phyloP scores from a whole-genome alignment of 2,888 invertebrate genomes.

The Geophilus truncorum region DNA sequence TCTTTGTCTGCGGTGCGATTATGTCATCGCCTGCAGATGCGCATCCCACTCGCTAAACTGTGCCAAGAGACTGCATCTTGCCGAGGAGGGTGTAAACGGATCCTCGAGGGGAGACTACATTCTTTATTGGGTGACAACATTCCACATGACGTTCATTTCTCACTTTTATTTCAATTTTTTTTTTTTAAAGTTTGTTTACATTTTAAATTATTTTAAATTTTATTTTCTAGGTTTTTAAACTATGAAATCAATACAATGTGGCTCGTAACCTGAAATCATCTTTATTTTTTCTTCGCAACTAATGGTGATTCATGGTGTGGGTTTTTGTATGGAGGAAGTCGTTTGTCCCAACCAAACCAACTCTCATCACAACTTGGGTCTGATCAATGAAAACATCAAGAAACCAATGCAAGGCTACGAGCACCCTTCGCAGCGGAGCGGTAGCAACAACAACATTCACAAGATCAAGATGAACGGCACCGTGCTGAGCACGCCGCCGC shows the following conservation, averaged over 20 bases:
- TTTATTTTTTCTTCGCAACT: not conserved
- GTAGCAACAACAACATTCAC: not conserved
- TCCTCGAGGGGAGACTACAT: slow-evolving; percentile 15
- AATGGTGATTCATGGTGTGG: slow-evolving; percentile 14
- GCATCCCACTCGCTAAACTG: slow-evolving; percentile 21
- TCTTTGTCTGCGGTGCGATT: slow-evolving; percentile 21
- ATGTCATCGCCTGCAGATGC: slow-evolving; percentile 25
- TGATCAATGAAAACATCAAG: slow-evolving; percentile 13
- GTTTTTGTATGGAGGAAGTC: slow-evolving; percentile 19
- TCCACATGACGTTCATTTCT: not conserved
- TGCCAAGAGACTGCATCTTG: slow-evolving; percentile 25
- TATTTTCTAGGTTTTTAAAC: not conserved
- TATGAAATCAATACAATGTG: not conserved
- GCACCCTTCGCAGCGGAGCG: not conserved
- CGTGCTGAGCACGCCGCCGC: not conserved
- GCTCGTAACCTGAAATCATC: not conserved
- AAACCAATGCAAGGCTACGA: not conserved
- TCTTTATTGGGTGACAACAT: slow-evolving; percentile 27
- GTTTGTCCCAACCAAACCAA: not conserved
- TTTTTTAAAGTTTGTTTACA: not conserved
- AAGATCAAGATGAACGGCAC: slow-evolving; percentile 1
- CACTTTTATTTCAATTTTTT: not conserved
- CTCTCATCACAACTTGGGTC: not conserved
- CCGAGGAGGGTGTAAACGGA: slow-evolving; percentile 12
- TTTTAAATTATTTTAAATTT: no score